Conservation (phyloP, 2,113 vertebrate genomes). For the Oenanthe oenanthe region DNA sequence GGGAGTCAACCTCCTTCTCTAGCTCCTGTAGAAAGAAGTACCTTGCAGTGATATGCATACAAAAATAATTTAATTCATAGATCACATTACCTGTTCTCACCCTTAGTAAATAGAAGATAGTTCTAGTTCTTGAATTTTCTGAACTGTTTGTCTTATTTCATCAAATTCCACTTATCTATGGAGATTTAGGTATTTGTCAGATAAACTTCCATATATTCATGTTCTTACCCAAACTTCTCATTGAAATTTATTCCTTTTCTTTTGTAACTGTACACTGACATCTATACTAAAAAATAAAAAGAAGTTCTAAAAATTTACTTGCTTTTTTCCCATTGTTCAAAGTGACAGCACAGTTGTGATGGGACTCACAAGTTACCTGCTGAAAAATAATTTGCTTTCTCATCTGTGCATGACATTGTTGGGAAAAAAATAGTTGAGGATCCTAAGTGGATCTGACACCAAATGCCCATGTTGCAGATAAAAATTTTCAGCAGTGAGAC, state of each 20-base stretch:
- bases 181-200: neutral
- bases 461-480: neutral
- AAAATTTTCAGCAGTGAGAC: neutral
- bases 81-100: neutral
- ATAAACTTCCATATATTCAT: neutral
- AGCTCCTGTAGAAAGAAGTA: neutral
- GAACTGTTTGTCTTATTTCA: neutral
- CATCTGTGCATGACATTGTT: neutral
- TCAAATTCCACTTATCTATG: neutral
- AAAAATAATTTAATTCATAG: neutral
- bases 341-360: neutral
- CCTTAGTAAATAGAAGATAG: neutral
- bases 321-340: neutral
- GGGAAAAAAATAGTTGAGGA: neutral
- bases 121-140: neutral
- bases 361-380: neutral
- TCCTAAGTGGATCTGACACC: neutral
- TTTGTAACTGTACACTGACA: neutral
- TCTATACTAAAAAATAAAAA: neutral
- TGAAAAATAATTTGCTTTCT: conserved; percentile 1
- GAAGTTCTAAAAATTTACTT: neutral
- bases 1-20: neutral
- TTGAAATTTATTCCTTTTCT: neutral
- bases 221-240: neutral
- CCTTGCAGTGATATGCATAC: neutral